phyloP scores from a whole-genome alignment of 2,113 vertebrate genomes.

The Cryptoleucopteryx plumbea region DNA sequence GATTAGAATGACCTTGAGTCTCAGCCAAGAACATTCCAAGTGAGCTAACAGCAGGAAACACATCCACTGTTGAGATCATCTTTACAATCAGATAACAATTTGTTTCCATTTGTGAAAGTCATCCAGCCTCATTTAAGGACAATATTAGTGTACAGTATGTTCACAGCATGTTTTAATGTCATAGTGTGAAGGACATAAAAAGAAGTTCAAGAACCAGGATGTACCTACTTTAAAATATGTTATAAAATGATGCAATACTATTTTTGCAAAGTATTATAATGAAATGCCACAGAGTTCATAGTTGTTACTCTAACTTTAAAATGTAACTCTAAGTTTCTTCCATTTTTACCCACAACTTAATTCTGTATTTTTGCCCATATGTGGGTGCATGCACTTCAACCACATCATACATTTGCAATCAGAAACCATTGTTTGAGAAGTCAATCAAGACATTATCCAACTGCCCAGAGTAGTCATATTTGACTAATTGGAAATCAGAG shows the following conservation, averaged over 20 bases:
- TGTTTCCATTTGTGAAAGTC: slow-evolving; percentile 30
- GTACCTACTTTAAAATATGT: background rate
- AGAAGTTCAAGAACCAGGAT: background rate
- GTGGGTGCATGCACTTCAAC: background rate
- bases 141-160: background rate
- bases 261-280: background rate
- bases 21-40: slow-evolving; percentile 64
- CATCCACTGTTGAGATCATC: slow-evolving; percentile 44
- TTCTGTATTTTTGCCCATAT: background rate
- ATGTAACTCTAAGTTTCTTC: background rate
- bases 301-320: background rate
- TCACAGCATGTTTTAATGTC: background rate
- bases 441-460: background rate
- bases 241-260: background rate
- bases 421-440: background rate
- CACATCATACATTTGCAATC: background rate
- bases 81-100: slow-evolving; percentile 39
- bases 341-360: background rate
- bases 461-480: background rate
- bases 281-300: background rate
- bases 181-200: background rate
- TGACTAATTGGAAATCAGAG: background rate
- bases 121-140: background rate
- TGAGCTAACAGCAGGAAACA: slow-evolving; percentile 53
- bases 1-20: slow-evolving; percentile 48